phyloP scores from a whole-genome alignment of 2,113 vertebrate genomes.

The Stigmatopora nigra region DNA sequence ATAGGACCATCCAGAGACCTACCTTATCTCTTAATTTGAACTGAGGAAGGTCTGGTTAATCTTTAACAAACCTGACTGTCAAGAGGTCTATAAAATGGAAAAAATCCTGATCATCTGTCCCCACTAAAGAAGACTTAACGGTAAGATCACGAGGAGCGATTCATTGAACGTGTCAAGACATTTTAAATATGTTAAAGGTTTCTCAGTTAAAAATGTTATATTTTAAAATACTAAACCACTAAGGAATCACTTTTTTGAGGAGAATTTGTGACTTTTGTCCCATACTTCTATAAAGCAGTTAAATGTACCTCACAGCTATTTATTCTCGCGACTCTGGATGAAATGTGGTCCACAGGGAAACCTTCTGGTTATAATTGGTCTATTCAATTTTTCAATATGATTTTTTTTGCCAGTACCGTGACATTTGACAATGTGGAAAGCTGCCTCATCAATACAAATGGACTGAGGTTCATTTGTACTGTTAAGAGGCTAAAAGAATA shows the following conservation, averaged over 20 bases:
- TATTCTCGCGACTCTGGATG: background rate
- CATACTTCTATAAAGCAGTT: background rate
- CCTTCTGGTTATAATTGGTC: background rate
- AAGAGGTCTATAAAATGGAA: constrained; percentile 46
- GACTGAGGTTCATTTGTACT: no score
- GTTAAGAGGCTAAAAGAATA: background rate
- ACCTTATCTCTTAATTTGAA: constrained; percentile 8
- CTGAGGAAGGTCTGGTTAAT: constrained; percentile 44
- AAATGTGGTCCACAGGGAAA: background rate
- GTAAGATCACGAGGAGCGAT: constrained; percentile 37
- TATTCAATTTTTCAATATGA: background rate
- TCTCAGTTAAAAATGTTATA: no score
- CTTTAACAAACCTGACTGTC: constrained; percentile 34
- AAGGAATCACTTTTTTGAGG: background rate
- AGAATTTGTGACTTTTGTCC: background rate
- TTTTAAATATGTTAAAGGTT: background rate
- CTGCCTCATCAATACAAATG: background rate
- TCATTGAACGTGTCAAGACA: background rate
- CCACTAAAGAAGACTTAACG: constrained; percentile 46
- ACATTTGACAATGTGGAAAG: background rate
- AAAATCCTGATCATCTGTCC: constrained; percentile 11
- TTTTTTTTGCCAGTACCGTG: background rate
- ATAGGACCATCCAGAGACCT: constrained; percentile 13
- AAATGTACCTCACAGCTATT: background rate
- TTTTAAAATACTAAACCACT: no score